These are phyloP conservation scores for Zaprionus davidi DNA, from an alignment of 1,140 invertebrate genomes.

Conservation along the genomic window DNA sequence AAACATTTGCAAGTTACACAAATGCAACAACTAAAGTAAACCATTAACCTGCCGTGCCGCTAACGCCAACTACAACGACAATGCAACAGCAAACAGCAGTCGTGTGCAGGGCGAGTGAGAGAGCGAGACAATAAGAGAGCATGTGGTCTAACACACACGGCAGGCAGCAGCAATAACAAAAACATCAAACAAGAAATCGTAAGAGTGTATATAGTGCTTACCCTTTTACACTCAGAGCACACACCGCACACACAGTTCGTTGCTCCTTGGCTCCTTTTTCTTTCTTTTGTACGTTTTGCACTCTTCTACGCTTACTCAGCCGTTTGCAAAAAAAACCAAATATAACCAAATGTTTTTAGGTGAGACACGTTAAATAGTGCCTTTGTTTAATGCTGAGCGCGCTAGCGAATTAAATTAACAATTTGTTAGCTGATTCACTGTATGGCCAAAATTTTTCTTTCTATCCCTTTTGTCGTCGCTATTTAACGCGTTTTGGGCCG, in stretches of 20 bases:
- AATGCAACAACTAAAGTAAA: constrained; percentile 45
- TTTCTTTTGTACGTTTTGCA: constrained; percentile 63
- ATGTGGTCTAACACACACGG: constrained; percentile 27
- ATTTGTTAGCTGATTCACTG: constrained; percentile 43
- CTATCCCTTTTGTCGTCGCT: constrained; percentile 43
- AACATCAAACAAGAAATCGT: constrained; percentile 45
- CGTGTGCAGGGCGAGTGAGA: constrained; percentile 27
- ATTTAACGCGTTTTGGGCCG: constrained; percentile 46
- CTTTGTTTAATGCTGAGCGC: constrained; percentile 39
- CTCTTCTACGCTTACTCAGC: constrained; percentile 72
- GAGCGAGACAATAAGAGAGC: constrained; percentile 57
- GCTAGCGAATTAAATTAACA: constrained; percentile 28
- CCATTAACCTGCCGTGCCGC: constrained; percentile 57
- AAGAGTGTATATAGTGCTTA: constrained; percentile 65
- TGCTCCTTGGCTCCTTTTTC: constrained; percentile 76
- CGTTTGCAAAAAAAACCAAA: constrained; percentile 65
- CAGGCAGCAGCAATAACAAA: constrained; percentile 47
- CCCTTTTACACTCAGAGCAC: constrained; percentile 69
- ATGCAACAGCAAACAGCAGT: constrained; percentile 54
- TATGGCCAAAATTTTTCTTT: constrained; percentile 35
- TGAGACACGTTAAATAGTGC: constrained; percentile 43
- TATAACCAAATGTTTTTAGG: constrained; percentile 49
- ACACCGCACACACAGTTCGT: constrained; percentile 75
- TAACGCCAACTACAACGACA: constrained; percentile 24
- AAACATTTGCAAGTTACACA: constrained; percentile 11